Evolutionary conservation across 2,888 invertebrate genomes (phyloP).

Genomic region (Oxystoma pomonae): DNA sequence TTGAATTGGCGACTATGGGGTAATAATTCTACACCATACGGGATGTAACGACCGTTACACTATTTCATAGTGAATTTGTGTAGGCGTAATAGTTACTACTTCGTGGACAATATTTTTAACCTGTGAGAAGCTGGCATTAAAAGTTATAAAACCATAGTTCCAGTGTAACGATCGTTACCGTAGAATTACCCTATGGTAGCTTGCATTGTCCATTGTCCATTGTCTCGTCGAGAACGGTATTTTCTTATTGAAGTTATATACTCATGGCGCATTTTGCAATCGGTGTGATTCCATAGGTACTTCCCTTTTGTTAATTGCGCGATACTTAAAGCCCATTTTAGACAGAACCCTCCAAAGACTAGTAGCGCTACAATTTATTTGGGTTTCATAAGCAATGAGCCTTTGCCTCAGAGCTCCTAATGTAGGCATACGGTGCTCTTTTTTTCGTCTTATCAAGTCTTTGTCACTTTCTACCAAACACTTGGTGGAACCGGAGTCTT

Average conservation of each 20-base stretch:
- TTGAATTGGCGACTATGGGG: too few relatives aligned
- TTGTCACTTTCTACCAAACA: background rate
- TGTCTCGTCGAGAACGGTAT: background rate
- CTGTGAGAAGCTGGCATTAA: too few relatives aligned
- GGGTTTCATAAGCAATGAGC: background rate
- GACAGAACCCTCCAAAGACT: background rate
- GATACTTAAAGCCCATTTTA: too few relatives aligned
- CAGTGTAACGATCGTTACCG: too few relatives aligned
- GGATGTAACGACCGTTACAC: too few relatives aligned
- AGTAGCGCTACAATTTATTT: background rate
- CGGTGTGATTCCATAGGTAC: background rate
- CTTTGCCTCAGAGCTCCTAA: too few relatives aligned
- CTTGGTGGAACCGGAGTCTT: slow-evolving; percentile 1
- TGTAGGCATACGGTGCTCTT: background rate
- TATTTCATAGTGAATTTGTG: too few relatives aligned
- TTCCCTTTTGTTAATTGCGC: background rate
- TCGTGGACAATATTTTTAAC: too few relatives aligned
- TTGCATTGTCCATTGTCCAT: background rate
- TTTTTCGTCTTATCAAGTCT: slow-evolving; percentile 1
- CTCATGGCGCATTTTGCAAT: background rate
- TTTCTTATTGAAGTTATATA: background rate
- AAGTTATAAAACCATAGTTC: too few relatives aligned
- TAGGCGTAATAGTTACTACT: too few relatives aligned
- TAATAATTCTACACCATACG: too few relatives aligned
- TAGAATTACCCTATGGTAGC: too few relatives aligned